These are phyloP conservation scores for Chelonus formosanus DNA, from an alignment of 2,888 invertebrate genomes.

Conservation along the genomic window DNA sequence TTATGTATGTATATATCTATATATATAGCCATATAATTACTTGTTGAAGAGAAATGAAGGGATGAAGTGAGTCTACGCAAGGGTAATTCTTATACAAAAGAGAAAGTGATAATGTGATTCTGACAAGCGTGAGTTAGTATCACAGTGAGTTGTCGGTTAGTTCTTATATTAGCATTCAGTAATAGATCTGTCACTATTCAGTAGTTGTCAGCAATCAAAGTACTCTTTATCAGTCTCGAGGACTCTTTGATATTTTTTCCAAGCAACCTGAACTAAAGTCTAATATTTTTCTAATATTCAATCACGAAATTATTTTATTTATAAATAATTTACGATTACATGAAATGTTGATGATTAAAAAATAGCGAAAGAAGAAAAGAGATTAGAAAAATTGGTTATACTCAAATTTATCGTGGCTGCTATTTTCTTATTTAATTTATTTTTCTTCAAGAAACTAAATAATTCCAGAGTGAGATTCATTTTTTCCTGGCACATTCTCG, in stretches of 20 bases:
- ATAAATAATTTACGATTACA: too few relatives aligned
- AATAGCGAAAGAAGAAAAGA: constrained; percentile 4
- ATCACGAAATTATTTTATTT: not conserved
- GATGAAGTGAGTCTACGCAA: constrained; percentile 5
- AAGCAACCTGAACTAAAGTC: too few relatives aligned
- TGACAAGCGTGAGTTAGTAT: constrained; percentile 21
- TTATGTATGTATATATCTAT: constrained; percentile 28
- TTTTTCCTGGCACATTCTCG: constrained; percentile 32
- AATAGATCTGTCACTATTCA: constrained; percentile 51
- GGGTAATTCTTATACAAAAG: constrained; percentile 11
- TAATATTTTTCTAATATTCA: not conserved
- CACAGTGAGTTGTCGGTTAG: constrained; percentile 33
- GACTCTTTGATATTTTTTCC: constrained; percentile 13
- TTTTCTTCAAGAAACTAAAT: constrained; percentile 28
- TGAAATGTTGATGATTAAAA: not conserved
- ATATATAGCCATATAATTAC: constrained; percentile 41
- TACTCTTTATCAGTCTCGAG: constrained; percentile 33
- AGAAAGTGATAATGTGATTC: constrained; percentile 14
- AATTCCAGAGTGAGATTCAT: constrained; percentile 36
- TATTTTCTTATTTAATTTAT: constrained; percentile 20
- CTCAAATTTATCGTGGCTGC: not conserved
- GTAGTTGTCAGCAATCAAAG: constrained; percentile 46
- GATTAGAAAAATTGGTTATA: not conserved
- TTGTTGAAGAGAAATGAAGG: constrained; percentile 26
- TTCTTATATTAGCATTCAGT: constrained; percentile 50